These are phyloP conservation scores for Mustelus asterias DNA, from an alignment of 2,113 vertebrate genomes.

Conservation along the genomic window DNA sequence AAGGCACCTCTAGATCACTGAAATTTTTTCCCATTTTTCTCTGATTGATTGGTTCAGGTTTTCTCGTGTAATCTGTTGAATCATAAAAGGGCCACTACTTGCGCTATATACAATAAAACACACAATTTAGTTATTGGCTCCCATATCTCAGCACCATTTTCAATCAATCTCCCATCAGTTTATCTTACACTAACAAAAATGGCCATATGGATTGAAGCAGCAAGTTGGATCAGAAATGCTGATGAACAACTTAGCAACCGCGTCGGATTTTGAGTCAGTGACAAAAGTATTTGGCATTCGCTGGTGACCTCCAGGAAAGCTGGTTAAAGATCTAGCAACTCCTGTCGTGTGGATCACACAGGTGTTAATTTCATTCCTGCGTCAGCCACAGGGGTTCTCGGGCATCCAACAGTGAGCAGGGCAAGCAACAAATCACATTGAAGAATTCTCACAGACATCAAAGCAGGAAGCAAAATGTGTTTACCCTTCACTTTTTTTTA, in stretches of 20 bases:
- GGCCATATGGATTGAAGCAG: not conserved
- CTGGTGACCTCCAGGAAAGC: too few species aligned
- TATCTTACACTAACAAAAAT: not conserved
- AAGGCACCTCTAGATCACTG: not conserved
- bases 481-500: too few species aligned
- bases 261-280: too few species aligned
- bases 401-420: too few species aligned
- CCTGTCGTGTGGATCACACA: too few species aligned
- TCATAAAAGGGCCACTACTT: not conserved
- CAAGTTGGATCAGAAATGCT: not conserved
- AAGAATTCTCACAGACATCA: too few species aligned
- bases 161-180: not conserved
- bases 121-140: not conserved
- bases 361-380: too few species aligned
- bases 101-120: not conserved
- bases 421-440: too few species aligned
- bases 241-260: not conserved
- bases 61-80: not conserved
- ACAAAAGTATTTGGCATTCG: too few species aligned
- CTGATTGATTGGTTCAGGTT: not conserved
- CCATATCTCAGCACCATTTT: not conserved
- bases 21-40: not conserved
- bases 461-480: too few species aligned
- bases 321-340: too few species aligned
- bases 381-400: too few species aligned